Evolutionary conservation across 64 coral and sea anemone genomes (phyloP).

Genomic region (Exaiptasia diaphana): DNA sequence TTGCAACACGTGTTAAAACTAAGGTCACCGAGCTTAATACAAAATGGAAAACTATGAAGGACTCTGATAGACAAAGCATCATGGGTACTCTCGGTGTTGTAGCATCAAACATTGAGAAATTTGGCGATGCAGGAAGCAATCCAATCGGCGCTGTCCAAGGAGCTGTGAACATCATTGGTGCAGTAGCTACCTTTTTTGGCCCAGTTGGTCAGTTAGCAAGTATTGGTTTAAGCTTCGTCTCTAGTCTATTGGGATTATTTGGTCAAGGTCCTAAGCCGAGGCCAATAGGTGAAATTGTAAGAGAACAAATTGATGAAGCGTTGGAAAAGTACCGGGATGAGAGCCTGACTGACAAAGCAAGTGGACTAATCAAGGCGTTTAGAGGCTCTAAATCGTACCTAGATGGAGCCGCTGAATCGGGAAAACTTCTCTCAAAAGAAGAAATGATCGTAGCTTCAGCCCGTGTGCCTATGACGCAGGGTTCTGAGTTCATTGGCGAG

Average conservation of each 20-base stretch:
- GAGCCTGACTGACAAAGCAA: not conserved
- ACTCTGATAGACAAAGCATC: not conserved
- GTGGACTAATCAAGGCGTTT: not conserved
- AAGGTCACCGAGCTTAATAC: too few relatives aligned
- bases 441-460: not conserved
- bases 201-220: not conserved
- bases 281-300: not conserved
- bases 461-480: not conserved
- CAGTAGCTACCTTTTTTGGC: not conserved
- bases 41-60: too few relatives aligned
- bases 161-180: too few relatives aligned
- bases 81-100: not conserved
- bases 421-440: not conserved
- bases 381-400: not conserved
- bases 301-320: slow-evolving; percentile 5
- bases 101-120: too few relatives aligned
- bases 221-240: slow-evolving; percentile 1
- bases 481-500: not conserved
- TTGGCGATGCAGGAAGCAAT: too few relatives aligned
- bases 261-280: too few relatives aligned
- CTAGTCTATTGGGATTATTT: not conserved
- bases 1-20: too few relatives aligned
- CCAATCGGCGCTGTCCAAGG: too few relatives aligned
- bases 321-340: not conserved
- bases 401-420: not conserved